Conservation (phyloP, 2,113 vertebrate species). For the Ceratotherium simum region DNA sequence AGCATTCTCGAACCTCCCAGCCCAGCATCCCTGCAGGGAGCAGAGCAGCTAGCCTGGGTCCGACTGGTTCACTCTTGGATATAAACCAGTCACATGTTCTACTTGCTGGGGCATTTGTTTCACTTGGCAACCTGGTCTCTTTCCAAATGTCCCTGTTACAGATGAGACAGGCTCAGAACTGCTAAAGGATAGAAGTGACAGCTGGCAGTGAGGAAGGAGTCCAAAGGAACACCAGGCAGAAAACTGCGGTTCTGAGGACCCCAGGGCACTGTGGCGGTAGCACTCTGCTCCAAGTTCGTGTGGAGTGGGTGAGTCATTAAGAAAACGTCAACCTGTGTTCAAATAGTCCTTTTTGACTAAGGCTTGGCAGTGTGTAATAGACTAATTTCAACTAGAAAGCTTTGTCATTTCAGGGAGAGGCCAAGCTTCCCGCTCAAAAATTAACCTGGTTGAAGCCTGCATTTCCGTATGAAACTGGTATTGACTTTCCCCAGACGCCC, state of each 20-base stretch:
- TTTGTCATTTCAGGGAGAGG: background rate
- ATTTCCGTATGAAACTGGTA: background rate
- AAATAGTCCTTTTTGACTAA: conserved; percentile 1
- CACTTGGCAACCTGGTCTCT: background rate
- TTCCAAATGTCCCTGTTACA: background rate
- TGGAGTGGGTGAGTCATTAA: conserved; percentile 52
- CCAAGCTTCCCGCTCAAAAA: background rate
- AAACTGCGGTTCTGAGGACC: background rate
- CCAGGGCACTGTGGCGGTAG: background rate
- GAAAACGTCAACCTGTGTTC: conserved; percentile 36
- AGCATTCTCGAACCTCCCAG: background rate
- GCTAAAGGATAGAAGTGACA: background rate
- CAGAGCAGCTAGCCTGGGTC: background rate
- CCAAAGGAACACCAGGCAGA: background rate
- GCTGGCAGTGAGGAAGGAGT: background rate
- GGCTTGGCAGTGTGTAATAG: background rate
- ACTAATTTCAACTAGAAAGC: background rate
- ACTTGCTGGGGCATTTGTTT: background rate
- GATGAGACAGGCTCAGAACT: background rate
- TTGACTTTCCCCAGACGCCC: background rate
- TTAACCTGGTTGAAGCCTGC: background rate
- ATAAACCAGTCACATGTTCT: background rate
- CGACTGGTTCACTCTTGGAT: background rate
- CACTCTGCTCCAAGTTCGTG: background rate
- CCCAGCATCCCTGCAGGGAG: background rate